phyloP scores from a whole-genome alignment of 2,113 vertebrate species.

The Heloderma charlesbogerti region DNA sequence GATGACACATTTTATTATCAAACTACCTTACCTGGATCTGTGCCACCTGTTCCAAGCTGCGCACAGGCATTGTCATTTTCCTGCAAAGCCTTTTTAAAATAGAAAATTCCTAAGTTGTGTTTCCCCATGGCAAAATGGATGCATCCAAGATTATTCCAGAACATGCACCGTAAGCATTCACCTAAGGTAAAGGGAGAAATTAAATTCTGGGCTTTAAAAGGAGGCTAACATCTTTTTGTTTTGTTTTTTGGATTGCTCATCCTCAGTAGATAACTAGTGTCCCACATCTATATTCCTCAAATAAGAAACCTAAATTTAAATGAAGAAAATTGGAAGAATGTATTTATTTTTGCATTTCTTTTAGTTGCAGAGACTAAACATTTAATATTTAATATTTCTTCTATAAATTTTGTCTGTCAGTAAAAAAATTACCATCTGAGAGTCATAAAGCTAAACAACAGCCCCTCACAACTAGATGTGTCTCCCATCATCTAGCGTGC shows the following conservation, averaged over 20 bases:
- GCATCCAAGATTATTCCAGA: slow-evolving; percentile 99
- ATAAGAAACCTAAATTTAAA: background rate
- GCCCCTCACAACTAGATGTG: background rate
- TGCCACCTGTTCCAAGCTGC: slow-evolving; percentile 84
- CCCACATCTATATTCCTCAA: background rate
- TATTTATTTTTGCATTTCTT: background rate
- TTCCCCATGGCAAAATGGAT: slow-evolving; percentile 99
- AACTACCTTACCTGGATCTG: slow-evolving; percentile 83
- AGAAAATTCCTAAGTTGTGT: slow-evolving; percentile 97
- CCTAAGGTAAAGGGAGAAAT: slow-evolving; percentile 76
- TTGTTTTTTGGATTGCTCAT: background rate
- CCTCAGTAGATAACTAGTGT: background rate
- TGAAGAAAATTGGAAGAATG: background rate
- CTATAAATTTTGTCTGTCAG: background rate
- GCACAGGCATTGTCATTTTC: slow-evolving; percentile 95
- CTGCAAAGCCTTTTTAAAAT: slow-evolving; percentile 98
- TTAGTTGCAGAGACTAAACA: background rate
- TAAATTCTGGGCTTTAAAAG: background rate
- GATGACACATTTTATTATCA: background rate
- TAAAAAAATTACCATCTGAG: background rate
- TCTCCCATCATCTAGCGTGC: background rate
- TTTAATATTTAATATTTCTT: background rate
- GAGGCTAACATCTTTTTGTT: background rate
- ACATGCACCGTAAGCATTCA: slow-evolving; percentile 98
- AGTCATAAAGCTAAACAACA: background rate